These are phyloP conservation scores for Trilocha varians DNA, from an alignment of 2,888 invertebrate genomes.

Conservation along the genomic window DNA sequence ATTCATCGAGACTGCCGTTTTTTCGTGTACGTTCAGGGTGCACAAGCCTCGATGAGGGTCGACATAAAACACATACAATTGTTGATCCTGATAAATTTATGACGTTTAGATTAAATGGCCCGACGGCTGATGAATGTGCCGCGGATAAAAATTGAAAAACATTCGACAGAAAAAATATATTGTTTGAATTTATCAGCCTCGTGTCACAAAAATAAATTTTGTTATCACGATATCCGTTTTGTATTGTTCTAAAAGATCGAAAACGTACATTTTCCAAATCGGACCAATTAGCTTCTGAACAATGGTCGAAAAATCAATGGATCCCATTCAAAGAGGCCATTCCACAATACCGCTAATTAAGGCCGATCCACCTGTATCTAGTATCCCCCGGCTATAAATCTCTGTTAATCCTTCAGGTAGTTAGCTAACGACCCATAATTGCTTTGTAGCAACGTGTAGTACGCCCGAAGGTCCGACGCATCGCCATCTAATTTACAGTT, in stretches of 20 bases:
- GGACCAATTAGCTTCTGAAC: no score
- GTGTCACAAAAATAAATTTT: conserved; percentile 23
- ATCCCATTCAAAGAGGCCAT: no score
- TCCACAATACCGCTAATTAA: not conserved
- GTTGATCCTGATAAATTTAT: conserved; percentile 2
- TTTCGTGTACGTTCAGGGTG: not conserved
- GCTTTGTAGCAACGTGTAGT: not conserved
- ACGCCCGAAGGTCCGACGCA: not conserved
- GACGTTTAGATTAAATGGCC: conserved; percentile 49
- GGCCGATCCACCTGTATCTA: not conserved
- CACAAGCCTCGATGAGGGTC: not conserved
- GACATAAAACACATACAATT: conserved; percentile 2
- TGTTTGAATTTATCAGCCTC: conserved; percentile 16
- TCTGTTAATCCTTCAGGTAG: not conserved
- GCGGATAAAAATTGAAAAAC: conserved; percentile 37
- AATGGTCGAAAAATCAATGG: no score
- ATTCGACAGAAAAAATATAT: conserved; percentile 32
- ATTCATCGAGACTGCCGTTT: not conserved
- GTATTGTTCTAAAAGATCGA: not conserved
- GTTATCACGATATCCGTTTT: conserved; percentile 8
- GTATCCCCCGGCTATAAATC: not conserved
- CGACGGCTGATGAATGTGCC: conserved; percentile 49
- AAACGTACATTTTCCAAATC: no score
- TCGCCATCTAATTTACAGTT: conserved; percentile 2
- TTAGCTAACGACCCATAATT: not conserved